Evolutionary conservation across 2,113 vertebrate genomes (phyloP).

Genomic region (Mandrillus leucophaeus): DNA sequence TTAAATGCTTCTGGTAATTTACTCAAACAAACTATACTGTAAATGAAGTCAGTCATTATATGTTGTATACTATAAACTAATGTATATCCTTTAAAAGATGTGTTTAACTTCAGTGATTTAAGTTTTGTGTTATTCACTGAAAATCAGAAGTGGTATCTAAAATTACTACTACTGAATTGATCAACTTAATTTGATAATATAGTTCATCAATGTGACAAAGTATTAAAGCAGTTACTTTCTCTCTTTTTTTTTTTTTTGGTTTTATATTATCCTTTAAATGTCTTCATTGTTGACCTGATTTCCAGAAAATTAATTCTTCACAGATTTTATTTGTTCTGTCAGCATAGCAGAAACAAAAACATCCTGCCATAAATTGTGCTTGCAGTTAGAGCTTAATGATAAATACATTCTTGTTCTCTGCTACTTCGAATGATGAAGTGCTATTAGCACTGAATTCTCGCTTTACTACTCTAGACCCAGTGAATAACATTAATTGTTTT

Average conservation of each 20-base stretch:
- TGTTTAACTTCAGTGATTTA: not conserved
- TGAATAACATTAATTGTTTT: constrained; percentile 65
- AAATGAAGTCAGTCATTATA: constrained; percentile 31
- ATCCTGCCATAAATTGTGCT: constrained; percentile 45
- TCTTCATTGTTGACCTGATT: constrained; percentile 51
- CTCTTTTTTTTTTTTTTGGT: not conserved
- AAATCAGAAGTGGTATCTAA: constrained; percentile 1
- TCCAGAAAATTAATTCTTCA: constrained; percentile 67
- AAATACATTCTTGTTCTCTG: constrained; percentile 51
- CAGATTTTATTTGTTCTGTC: constrained; percentile 60
- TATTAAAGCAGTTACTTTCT: not conserved
- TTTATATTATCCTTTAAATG: not conserved
- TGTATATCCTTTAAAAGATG: not conserved
- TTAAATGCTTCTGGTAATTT: constrained; percentile 55
- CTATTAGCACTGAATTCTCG: constrained; percentile 26
- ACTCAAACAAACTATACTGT: constrained; percentile 18
- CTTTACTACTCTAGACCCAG: not conserved
- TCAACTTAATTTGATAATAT: constrained; percentile 25
- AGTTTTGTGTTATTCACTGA: constrained; percentile 15
- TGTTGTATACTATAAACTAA: not conserved
- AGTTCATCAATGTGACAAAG: not conserved
- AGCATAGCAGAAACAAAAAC: constrained; percentile 53
- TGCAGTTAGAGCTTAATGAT: constrained; percentile 55
- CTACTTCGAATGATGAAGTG: constrained; percentile 54
- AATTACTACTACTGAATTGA: constrained; percentile 32